A percentile compares a stretch with the other conserved stretches of the same genome.
Conservation (phyloP, 2,888 invertebrate species). For the Orchestes rusci region DNA sequence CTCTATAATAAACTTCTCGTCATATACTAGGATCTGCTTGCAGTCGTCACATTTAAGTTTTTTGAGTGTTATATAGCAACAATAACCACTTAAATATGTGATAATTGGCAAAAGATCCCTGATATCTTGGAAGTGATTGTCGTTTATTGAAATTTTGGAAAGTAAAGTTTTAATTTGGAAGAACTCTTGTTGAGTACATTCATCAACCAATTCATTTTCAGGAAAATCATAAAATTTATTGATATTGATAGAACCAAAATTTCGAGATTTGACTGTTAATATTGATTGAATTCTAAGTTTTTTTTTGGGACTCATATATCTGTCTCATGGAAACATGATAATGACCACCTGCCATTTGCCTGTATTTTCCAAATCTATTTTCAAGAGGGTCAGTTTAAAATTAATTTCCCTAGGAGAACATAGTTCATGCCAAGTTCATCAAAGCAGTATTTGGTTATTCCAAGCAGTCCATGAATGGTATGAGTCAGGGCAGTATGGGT, state of each 20-base stretch:
- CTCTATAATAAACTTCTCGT: conserved; percentile 1
- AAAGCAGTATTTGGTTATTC: conserved; percentile 7
- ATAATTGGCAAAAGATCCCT: not conserved
- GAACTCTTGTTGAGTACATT: too few relatives aligned
- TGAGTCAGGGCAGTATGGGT: conserved; percentile 12
- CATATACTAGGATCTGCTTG: not conserved
- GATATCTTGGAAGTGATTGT: not conserved
- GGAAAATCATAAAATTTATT: conserved; percentile 7
- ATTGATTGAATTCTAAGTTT: conserved; percentile 15
- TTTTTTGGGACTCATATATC: conserved; percentile 10
- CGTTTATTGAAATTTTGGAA: not conserved
- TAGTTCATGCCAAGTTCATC: conserved; percentile 2
- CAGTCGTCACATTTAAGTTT: conserved; percentile 1
- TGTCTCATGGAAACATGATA: conserved; percentile 12
- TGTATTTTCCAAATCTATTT: conserved; percentile 11
- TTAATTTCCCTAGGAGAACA: conserved; percentile 6
- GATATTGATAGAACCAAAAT: conserved; percentile 7
- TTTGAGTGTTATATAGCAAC: not conserved
- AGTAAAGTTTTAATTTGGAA: not conserved
- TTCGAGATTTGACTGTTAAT: conserved; percentile 10
- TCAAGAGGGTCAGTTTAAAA: conserved; percentile 7
- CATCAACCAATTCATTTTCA: too few relatives aligned
- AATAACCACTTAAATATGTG: not conserved
- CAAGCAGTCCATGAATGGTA: conserved; percentile 8
- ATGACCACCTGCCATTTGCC: conserved; percentile 13